Evolutionary conservation across 2,797 vertebrate genomes (phyloP).

Genomic region (Brotula barbata): DNA sequence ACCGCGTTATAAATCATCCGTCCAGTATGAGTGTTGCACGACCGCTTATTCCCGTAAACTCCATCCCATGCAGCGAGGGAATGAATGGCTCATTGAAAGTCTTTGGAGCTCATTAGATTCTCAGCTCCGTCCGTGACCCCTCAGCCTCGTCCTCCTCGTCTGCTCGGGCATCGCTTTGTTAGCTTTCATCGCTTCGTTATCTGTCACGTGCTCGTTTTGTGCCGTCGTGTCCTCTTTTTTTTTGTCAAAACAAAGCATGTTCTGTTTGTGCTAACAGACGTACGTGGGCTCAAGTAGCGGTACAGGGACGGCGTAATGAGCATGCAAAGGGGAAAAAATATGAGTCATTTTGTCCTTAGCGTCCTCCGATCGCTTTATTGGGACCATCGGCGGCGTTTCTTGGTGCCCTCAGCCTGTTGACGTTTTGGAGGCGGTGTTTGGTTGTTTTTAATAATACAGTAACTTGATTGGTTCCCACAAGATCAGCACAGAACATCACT

Average conservation of each 20-base stretch:
- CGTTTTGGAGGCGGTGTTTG: constrained; percentile 7
- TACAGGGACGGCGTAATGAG: background rate
- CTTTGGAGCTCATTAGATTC: constrained; percentile 64
- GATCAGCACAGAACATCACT: constrained; percentile 13
- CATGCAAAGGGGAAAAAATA: too few relatives aligned
- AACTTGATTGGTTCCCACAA: constrained; percentile 31
- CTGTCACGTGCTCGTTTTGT: constrained; percentile 55
- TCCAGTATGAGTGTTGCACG: too few relatives aligned
- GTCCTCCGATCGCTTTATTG: background rate
- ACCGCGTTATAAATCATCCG: too few relatives aligned
- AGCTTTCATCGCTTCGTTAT: constrained; percentile 42
- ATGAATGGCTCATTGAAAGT: constrained; percentile 60
- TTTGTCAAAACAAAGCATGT: constrained; percentile 53
- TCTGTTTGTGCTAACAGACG: constrained; percentile 54
- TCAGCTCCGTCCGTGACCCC: constrained; percentile 22
- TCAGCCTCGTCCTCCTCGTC: constrained; percentile 25
- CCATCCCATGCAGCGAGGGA: constrained; percentile 20
- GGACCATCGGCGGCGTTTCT: background rate
- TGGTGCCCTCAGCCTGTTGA: constrained; percentile 1
- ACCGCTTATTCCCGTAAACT: too few relatives aligned
- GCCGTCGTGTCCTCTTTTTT: constrained; percentile 49
- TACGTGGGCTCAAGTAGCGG: constrained; percentile 3
- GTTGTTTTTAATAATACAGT: constrained; percentile 12
- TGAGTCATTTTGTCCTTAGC: too few relatives aligned
- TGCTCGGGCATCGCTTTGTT: constrained; percentile 38